These are phyloP conservation scores for Xiphophorus couchianus DNA, from an alignment of 2,113 vertebrate species.

Conservation along the genomic window DNA sequence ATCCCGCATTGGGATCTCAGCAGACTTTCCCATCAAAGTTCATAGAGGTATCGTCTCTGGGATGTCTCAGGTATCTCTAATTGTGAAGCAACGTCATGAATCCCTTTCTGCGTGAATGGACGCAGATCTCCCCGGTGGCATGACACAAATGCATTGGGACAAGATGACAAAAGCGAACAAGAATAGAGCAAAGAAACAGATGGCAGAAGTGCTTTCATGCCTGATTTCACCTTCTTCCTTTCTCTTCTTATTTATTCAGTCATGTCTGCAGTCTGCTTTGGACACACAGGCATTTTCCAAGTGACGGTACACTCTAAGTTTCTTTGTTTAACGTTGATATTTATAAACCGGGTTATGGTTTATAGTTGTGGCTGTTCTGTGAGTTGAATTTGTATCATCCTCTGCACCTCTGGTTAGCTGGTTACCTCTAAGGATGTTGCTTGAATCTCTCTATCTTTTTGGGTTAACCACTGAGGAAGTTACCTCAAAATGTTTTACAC, in stretches of 20 bases:
- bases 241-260: slow-evolving; percentile 26
- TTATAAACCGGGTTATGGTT: neutral
- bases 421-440: neutral
- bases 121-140: neutral
- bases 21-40: neutral
- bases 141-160: slow-evolving; percentile 31
- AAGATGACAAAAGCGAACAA: slow-evolving; percentile 21
- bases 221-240: slow-evolving; percentile 12
- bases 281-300: neutral
- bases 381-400: neutral
- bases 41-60: neutral
- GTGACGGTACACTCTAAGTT: neutral
- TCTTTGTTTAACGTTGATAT: neutral
- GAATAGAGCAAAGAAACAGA: slow-evolving; percentile 20
- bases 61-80: neutral
- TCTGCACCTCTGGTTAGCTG: slow-evolving; percentile 1
- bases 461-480: slow-evolving; percentile 4
- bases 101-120: neutral
- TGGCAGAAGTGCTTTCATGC: slow-evolving; percentile 17
- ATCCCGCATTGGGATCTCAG: too few species aligned
- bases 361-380: neutral
- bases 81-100: neutral
- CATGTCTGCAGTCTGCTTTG: slow-evolving; percentile 2
- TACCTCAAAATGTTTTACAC: neutral
- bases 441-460: neutral